A percentile compares a stretch with the other conserved stretches of the same genome.
Conservation (phyloP, 2,888 invertebrate species). For the Tipula unca region DNA sequence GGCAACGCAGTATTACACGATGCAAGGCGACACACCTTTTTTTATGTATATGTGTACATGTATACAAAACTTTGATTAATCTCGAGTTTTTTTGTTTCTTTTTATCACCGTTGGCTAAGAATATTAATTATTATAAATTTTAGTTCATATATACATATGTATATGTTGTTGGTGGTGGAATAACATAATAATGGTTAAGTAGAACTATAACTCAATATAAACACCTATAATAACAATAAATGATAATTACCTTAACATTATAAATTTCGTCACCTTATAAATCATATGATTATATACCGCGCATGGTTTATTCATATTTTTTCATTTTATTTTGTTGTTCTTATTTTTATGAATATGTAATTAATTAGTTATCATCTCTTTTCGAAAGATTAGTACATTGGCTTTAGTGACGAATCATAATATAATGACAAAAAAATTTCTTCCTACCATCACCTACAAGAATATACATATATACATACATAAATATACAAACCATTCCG, state of each 20-base stretch:
- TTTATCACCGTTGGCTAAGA: not conserved
- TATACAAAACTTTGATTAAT: not conserved
- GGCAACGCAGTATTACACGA: not conserved
- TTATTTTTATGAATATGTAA: not conserved
- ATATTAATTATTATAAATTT: not conserved
- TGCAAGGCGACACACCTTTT: not conserved
- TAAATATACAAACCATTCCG: not conserved
- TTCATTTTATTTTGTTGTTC: not conserved
- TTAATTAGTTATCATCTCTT: not conserved
- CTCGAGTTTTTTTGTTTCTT: not conserved
- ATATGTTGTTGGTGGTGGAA: not conserved
- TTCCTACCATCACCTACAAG: not conserved
- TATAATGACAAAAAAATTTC: not conserved
- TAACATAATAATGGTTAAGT: not conserved
- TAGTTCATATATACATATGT: not conserved
- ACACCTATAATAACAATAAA: not conserved
- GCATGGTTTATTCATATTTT: not conserved
- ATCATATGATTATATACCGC: not conserved
- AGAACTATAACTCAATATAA: conserved; percentile 14
- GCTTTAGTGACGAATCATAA: not conserved
- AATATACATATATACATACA: not conserved
- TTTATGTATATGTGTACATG: not conserved
- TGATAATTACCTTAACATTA: not conserved
- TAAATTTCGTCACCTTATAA: not conserved
- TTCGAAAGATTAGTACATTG: not conserved